Evolutionary conservation across 2,113 vertebrate genomes (phyloP).

Genomic region (Pituophis catenifer): DNA sequence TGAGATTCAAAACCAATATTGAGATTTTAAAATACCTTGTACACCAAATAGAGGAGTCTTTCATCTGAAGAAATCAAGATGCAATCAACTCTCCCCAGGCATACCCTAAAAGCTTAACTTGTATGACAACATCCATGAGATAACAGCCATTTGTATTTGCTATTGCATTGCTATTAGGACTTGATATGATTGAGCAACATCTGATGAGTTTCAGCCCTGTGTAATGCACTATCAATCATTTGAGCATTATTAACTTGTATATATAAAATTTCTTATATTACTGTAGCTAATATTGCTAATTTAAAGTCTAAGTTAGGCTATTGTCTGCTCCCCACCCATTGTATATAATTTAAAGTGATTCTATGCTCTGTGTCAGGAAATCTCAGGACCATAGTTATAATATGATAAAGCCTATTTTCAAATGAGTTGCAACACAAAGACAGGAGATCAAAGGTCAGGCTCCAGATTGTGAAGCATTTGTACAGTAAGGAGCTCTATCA

Average conservation of each 20-base stretch:
- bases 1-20: constrained; percentile 5
- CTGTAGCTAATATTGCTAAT: neutral
- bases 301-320: neutral
- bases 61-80: constrained; percentile 16
- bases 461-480: neutral
- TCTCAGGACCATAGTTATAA: neutral
- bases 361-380: neutral
- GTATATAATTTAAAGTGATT: neutral
- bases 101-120: neutral
- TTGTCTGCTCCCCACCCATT: neutral
- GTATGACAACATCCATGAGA: neutral
- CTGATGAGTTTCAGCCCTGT: neutral
- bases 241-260: neutral
- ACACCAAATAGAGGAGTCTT: neutral
- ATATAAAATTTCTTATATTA: neutral
- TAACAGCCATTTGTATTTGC: neutral
- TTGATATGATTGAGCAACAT: neutral
- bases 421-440: neutral
- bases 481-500: neutral
- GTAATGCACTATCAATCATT: neutral
- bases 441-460: neutral
- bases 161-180: neutral
- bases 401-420: neutral
- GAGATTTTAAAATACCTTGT: neutral
- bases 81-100: neutral